These are phyloP conservation scores for Clarias batrachus DNA, from an alignment of 2,113 vertebrate genomes.

Conservation along the genomic window DNA sequence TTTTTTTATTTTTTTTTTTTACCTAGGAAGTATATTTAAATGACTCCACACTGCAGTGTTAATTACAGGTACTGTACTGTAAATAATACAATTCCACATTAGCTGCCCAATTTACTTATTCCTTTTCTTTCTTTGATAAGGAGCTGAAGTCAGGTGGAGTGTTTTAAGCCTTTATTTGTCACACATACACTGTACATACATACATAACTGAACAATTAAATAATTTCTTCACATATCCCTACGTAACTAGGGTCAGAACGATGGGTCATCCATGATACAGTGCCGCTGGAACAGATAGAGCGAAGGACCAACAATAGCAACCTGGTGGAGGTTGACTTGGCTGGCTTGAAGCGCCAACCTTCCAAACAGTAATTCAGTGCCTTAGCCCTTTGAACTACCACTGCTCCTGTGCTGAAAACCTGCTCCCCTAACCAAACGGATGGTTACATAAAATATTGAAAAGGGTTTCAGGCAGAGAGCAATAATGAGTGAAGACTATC, in stretches of 20 bases:
- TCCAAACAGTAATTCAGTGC: too few species aligned
- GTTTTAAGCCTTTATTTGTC: too few species aligned
- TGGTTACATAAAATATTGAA: neutral
- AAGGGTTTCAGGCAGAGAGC: neutral
- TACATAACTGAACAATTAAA: too few species aligned
- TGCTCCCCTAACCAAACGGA: neutral
- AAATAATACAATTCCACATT: neutral
- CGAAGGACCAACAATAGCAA: too few species aligned
- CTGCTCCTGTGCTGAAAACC: neutral
- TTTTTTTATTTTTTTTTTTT: neutral
- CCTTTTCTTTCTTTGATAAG: neutral
- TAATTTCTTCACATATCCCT: too few species aligned
- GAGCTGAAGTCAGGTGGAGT: neutral
- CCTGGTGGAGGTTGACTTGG: too few species aligned
- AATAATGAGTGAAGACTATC: conserved; percentile 21
- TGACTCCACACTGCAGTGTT: neutral
- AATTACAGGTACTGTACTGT: neutral
- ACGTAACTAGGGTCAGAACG: too few species aligned
- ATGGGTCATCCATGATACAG: too few species aligned
- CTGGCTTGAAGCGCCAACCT: too few species aligned
- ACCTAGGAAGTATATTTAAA: neutral
- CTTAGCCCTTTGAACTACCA: too few species aligned
- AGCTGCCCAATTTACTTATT: neutral
- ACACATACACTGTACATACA: too few species aligned
- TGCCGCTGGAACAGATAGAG: too few species aligned